phyloP scores from a whole-genome alignment of 2,797 vertebrate species.

The Knipowitschia caucasica region DNA sequence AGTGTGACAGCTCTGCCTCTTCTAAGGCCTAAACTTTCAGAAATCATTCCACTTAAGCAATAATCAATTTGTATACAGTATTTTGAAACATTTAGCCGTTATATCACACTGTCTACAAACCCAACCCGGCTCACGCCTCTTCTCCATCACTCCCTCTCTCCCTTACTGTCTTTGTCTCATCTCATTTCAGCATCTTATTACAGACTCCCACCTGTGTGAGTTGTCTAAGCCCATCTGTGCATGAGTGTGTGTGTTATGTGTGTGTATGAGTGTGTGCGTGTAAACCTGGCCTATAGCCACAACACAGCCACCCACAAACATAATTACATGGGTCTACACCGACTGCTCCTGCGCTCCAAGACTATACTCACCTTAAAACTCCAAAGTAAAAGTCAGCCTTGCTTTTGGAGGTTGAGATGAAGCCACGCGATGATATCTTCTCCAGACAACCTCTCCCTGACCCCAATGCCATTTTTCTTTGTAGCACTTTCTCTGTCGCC shows the following conservation, averaged over 20 bases:
- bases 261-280: conserved; percentile 36
- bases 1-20: neutral
- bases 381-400: neutral
- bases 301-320: conserved; percentile 38
- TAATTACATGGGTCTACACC: conserved; percentile 38
- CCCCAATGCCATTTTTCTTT: conserved; percentile 1
- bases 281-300: conserved; percentile 39
- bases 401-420: neutral
- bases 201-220: conserved; percentile 51
- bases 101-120: neutral
- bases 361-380: neutral
- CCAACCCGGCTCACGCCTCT: neutral
- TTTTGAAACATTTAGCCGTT: neutral
- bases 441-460: conserved; percentile 14
- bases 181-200: conserved; percentile 50
- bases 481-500: neutral
- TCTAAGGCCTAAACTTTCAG: too few species aligned
- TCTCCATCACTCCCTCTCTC: conserved; percentile 29
- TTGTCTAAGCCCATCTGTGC: conserved; percentile 55
- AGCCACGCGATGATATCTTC: conserved; percentile 11
- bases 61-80: too few species aligned
- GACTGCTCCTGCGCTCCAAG: neutral
- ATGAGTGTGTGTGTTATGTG: too few species aligned
- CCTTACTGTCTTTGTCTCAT: conserved; percentile 17
- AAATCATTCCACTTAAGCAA: too few species aligned